Conservation (phyloP, 2,113 vertebrate species). For the Loxodonta africana region DNA sequence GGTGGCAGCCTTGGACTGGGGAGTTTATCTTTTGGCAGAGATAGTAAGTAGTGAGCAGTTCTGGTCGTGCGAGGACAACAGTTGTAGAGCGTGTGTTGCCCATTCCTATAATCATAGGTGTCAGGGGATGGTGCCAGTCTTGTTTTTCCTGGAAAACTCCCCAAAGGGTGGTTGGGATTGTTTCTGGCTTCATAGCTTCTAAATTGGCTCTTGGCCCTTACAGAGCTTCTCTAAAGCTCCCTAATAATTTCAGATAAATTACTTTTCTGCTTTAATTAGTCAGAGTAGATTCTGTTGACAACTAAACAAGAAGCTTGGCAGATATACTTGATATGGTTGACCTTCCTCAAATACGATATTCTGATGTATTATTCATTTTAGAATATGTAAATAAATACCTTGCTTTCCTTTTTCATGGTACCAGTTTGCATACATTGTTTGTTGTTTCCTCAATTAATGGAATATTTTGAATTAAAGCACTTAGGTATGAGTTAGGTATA, state of each 20-base stretch:
- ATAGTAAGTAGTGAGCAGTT: background rate
- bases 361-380: background rate
- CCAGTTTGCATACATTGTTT: background rate
- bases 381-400: constrained; percentile 48
- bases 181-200: background rate
- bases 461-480: constrained; percentile 40
- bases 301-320: background rate
- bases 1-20: background rate
- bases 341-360: constrained; percentile 53
- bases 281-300: constrained; percentile 48
- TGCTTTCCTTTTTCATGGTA: constrained; percentile 37
- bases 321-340: constrained; percentile 26
- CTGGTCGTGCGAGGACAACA: background rate
- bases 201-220: background rate
- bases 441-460: constrained; percentile 29
- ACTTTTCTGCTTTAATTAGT: constrained; percentile 48
- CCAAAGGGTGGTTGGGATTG: background rate
- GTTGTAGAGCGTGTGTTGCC: background rate
- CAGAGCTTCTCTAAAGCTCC: constrained; percentile 46
- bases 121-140: background rate
- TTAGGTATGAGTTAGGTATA: background rate
- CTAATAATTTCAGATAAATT: constrained; percentile 39
- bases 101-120: constrained; percentile 16
- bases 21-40: constrained; percentile 11
- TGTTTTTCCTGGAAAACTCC: constrained; percentile 45